phyloP scores from a whole-genome alignment of 2,797 vertebrate genomes.

The Sebastes miniatus region DNA sequence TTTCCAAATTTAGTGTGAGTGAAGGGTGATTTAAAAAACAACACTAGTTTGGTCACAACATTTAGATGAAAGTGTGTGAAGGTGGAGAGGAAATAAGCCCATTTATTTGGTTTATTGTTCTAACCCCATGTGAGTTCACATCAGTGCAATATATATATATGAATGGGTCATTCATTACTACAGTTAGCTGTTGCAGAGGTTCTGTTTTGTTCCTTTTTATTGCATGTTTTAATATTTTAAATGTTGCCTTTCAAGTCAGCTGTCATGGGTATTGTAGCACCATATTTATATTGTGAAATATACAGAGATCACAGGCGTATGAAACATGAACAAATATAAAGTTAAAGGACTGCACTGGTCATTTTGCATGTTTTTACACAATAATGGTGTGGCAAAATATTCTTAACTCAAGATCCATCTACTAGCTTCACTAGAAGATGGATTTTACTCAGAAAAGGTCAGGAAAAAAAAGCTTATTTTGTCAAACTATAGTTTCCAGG shows the following conservation, averaged over 20 bases:
- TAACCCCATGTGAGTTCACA: slow-evolving; percentile 40
- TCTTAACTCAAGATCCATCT: not conserved
- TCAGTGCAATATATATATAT: slow-evolving; percentile 75
- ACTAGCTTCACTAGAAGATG: not conserved
- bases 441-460: not conserved
- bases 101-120: slow-evolving; percentile 4
- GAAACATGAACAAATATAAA: not conserved
- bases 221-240: not conserved
- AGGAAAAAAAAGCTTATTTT: not conserved
- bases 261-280: slow-evolving; percentile 38
- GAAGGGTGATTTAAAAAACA: not conserved
- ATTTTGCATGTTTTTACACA: slow-evolving; percentile 1
- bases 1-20: not conserved
- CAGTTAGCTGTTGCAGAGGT: slow-evolving; percentile 13
- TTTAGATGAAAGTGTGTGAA: slow-evolving; percentile 8
- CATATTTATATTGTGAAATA: slow-evolving; percentile 13
- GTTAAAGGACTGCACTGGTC: not conserved
- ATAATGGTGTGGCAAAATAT: not conserved
- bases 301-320: not conserved
- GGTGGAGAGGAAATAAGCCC: not conserved
- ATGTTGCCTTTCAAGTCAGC: slow-evolving; percentile 22
- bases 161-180: slow-evolving; percentile 23
- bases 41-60: slow-evolving; percentile 40
- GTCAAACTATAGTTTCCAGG: not conserved
- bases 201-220: slow-evolving; percentile 7